These are phyloP conservation scores for Harpagoxenus sublaevis DNA, from an alignment of 2,888 invertebrate species.

Conservation along the genomic window DNA sequence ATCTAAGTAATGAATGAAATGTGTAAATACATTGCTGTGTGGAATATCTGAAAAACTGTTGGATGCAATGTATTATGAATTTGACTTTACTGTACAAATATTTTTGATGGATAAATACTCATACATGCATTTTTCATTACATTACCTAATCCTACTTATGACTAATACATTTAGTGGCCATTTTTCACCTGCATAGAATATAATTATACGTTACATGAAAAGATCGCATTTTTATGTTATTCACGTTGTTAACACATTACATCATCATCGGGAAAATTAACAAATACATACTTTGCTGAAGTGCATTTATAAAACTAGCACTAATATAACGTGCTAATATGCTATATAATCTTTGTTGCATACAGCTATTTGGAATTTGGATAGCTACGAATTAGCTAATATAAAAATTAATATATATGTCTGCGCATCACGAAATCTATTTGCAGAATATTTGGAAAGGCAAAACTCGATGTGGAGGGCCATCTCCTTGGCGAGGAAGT, in stretches of 20 bases:
- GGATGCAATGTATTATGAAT: conserved; percentile 13
- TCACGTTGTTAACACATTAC: neutral
- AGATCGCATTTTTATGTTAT: neutral
- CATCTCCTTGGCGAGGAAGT: conserved; percentile 84
- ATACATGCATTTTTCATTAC: conserved; percentile 27
- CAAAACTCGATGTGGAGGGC: conserved; percentile 85
- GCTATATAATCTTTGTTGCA: neutral
- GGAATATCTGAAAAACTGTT: neutral
- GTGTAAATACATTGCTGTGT: neutral
- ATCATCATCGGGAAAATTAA: neutral
- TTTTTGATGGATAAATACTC: conserved; percentile 46
- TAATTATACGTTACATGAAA: neutral
- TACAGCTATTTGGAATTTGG: neutral
- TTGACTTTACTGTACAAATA: conserved; percentile 5
- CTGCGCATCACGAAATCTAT: conserved; percentile 36
- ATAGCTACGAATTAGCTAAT: neutral
- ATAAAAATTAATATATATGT: conserved; percentile 8
- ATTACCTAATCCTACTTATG: conserved; percentile 26
- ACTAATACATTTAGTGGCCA: neutral
- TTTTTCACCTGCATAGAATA: neutral
- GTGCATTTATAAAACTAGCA: conserved; percentile 11
- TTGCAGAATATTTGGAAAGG: conserved; percentile 86
- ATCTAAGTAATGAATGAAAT: neutral
- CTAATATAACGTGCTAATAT: conserved; percentile 2
- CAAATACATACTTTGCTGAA: neutral